These are phyloP conservation scores for Masticophis lateralis DNA, from an alignment of 2,797 vertebrate genomes.

Conservation along the genomic window DNA sequence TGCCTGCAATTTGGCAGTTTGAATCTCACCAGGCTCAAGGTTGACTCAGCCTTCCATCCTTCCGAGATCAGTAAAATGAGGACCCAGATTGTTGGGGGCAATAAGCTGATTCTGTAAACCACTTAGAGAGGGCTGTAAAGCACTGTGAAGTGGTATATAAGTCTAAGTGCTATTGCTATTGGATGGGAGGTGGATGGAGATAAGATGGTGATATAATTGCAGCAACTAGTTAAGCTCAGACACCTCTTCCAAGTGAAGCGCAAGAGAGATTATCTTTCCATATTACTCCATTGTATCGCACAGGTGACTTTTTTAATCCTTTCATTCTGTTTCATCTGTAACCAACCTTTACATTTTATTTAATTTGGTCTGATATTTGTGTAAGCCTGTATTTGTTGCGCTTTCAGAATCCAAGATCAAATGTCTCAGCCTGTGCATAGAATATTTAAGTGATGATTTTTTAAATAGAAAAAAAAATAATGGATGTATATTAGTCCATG, in stretches of 20 bases:
- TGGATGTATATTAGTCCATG: constrained; percentile 64
- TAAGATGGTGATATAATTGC: constrained; percentile 4
- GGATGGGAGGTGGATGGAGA: not conserved
- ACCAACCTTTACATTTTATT: constrained; percentile 63
- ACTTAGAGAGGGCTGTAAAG: too few relatives aligned
- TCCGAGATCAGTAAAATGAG: too few relatives aligned
- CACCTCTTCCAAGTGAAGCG: not conserved
- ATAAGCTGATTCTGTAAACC: too few relatives aligned
- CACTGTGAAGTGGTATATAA: too few relatives aligned
- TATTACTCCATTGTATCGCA: constrained; percentile 48
- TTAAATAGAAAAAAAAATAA: constrained; percentile 60
- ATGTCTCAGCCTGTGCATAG: constrained; percentile 57
- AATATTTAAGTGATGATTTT: constrained; percentile 69
- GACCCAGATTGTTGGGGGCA: too few relatives aligned
- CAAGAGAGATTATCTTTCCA: constrained; percentile 46
- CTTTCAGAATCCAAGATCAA: constrained; percentile 58
- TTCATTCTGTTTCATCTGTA: constrained; percentile 52
- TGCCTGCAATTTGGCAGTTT: too few relatives aligned
- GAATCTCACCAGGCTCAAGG: too few relatives aligned
- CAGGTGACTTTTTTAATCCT: constrained; percentile 12
- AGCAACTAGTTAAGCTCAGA: constrained; percentile 21
- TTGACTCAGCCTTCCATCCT: too few relatives aligned
- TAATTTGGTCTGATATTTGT: constrained; percentile 59
- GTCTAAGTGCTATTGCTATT: too few relatives aligned
- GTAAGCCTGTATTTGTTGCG: constrained; percentile 30